phyloP scores from a whole-genome alignment of 2,797 vertebrate genomes.

The Crax fasciolata region DNA sequence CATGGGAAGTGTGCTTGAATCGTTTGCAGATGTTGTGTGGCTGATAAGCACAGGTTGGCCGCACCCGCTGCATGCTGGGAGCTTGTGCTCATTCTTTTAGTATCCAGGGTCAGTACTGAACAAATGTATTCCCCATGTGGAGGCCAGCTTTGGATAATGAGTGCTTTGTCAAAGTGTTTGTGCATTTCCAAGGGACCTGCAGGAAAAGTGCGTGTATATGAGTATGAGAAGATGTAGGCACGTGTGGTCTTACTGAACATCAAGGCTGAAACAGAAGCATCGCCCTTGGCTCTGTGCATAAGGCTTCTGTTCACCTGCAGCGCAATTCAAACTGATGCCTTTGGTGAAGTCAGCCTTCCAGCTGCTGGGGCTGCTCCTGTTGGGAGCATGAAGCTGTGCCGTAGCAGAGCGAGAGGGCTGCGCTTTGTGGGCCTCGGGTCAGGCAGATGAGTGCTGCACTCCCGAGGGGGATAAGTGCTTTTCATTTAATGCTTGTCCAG shows the following conservation, averaged over 20 bases:
- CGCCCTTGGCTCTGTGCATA: neutral
- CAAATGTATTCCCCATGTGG: neutral
- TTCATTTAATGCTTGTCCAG: neutral
- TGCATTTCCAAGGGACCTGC: neutral
- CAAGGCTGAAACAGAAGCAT: neutral
- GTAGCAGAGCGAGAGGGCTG: neutral
- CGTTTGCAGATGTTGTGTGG: neutral
- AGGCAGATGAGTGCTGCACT: neutral
- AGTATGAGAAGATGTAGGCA: neutral
- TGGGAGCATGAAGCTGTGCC: neutral
- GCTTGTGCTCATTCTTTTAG: conserved; percentile 6
- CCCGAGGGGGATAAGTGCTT: neutral
- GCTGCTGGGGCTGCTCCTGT: neutral
- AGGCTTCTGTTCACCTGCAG: neutral
- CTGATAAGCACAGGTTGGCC: neutral
- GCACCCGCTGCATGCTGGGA: neutral
- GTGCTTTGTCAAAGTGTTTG: neutral
- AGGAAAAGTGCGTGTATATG: neutral
- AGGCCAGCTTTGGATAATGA: neutral
- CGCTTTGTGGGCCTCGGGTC: neutral
- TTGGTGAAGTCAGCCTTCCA: neutral
- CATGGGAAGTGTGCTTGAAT: neutral
- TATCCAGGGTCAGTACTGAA: neutral
- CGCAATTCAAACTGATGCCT: neutral
- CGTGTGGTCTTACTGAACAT: neutral